These are phyloP conservation scores for Seriola rivoliana DNA, from an alignment of 2,113 vertebrate genomes.

Conservation along the genomic window DNA sequence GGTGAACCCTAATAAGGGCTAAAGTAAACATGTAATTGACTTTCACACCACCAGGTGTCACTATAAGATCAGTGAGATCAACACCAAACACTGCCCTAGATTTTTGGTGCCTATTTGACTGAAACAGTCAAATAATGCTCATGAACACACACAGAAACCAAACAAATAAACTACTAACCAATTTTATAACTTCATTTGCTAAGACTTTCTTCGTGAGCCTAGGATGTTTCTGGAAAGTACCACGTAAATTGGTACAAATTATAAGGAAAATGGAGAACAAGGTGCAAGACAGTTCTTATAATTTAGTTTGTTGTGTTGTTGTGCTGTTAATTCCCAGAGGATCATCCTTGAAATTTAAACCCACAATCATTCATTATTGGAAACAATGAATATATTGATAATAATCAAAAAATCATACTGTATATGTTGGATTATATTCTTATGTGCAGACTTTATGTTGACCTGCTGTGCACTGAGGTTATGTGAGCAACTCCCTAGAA, in stretches of 20 bases:
- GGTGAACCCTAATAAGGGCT: not conserved
- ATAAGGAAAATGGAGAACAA: not conserved
- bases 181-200: not conserved
- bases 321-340: not conserved
- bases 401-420: too few species aligned
- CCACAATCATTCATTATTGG: not conserved
- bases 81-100: not conserved
- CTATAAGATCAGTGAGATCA: slow-evolving; percentile 25
- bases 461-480: not conserved
- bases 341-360: not conserved
- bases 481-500: not conserved
- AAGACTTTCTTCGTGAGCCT: not conserved
- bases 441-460: not conserved
- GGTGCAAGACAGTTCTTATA: too few species aligned
- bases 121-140: not conserved
- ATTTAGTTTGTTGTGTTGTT: not conserved
- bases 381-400: too few species aligned
- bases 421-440: not conserved
- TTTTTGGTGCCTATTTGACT: not conserved
- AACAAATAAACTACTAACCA: not conserved
- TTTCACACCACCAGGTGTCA: slow-evolving; percentile 73
- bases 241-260: not conserved
- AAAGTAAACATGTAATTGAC: not conserved
- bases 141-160: not conserved
- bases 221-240: not conserved